Evolutionary conservation across 2,888 invertebrate genomes (phyloP).

Genomic region (Volucella inflata): DNA sequence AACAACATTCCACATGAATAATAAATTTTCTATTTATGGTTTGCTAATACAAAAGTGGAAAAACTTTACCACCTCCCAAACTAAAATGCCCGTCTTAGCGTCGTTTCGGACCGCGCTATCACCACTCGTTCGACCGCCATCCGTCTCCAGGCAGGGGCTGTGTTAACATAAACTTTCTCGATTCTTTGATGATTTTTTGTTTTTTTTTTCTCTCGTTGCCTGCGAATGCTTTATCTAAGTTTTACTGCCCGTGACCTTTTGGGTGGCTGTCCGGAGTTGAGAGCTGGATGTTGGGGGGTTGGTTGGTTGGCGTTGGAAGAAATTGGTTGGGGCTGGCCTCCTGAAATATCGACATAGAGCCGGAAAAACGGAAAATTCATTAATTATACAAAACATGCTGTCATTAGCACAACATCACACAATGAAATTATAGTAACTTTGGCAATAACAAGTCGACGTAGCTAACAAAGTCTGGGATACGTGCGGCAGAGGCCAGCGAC

Average conservation of each 20-base stretch:
- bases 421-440: constrained; percentile 73
- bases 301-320: too few relatives aligned
- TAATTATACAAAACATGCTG: constrained; percentile 73
- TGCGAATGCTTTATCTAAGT: constrained; percentile 52
- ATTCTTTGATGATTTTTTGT: constrained; percentile 25
- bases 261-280: constrained; percentile 1
- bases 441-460: constrained; percentile 63
- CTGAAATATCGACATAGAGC: constrained; percentile 49
- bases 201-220: constrained; percentile 2
- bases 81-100: constrained; percentile 29
- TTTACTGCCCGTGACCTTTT: constrained; percentile 50
- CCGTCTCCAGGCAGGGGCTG: constrained; percentile 12
- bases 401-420: constrained; percentile 73
- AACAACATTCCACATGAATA: constrained; percentile 69
- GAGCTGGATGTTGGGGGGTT: too few relatives aligned
- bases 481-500: not conserved
- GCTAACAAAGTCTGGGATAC: not conserved
- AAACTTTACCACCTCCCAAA: constrained; percentile 40
- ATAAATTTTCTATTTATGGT: constrained; percentile 72
- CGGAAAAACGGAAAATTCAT: constrained; percentile 67
- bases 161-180: constrained; percentile 51
- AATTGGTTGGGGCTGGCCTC: not conserved
- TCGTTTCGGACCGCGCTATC: constrained; percentile 1
- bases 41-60: constrained; percentile 40
- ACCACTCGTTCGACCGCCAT: not conserved